Evolutionary conservation across 1,140 invertebrate genomes (phyloP), one percentile per base, ranked within the genome.

Genomic region (Temnothorax longispinosus): DNA sequence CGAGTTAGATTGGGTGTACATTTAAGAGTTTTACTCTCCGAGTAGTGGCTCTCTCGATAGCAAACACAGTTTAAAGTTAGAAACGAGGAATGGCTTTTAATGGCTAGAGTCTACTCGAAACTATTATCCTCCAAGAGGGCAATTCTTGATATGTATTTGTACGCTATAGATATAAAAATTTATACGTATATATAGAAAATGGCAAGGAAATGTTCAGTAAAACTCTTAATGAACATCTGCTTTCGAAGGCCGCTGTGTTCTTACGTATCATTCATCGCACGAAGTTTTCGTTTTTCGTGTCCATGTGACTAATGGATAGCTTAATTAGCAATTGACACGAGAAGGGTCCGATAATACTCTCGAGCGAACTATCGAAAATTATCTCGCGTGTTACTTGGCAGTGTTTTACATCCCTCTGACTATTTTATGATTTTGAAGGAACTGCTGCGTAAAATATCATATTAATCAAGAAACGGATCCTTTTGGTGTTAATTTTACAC

Each of bases 181-280:
- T 65, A 65, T 67, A 67, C 11, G 47, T 47, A 77, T 35, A 77
- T n/a, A 41, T 41, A 52, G 13, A 38, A 80, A 21, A 38, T n/a
- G n/a, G 27, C 21, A 80, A 65, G 15, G 32, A 67, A 67, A 50
- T 41, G 50, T 69, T 81, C 10, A 54, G 21, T 54, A 81, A 71
- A 81, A 44, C 65, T 81, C 15, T 52, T 21, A 56, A 71, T 56
- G 50, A 44, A 56, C 50, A 71, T 56, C 47, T 50, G 21, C 38
- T 71, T 67, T 81, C 50, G 27, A 81, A 71, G 62, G 64, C 64
- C 64, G 64, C 50, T 81, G 64, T 81, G 50, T 81, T 71, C 78
- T 81, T 21, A 21, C 15, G 62, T 58, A 81, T 56, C 64, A 71
- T 56, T 15, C 64, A 41, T 56, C 47, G 77, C 62, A 58, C 50